These are phyloP conservation scores for Leptinotarsa lineolata DNA, from an alignment of 1,140 invertebrate genomes.

Conservation along the genomic window DNA sequence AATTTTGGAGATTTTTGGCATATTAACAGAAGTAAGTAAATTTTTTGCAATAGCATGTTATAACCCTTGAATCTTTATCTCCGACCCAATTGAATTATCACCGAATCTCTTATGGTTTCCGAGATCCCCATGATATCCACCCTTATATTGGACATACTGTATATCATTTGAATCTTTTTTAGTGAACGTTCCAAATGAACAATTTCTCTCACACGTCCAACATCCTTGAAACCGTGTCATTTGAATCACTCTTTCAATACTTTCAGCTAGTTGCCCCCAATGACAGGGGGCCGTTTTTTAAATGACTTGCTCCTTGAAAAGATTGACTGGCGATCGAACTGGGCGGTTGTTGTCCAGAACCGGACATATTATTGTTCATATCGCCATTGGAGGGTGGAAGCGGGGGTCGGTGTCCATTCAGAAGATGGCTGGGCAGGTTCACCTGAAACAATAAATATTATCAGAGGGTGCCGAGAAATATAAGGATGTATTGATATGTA, in stretches of 20 bases:
- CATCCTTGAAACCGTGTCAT: no score
- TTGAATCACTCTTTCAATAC: conserved; percentile 43
- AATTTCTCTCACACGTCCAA: no score
- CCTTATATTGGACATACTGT: not conserved
- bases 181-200: no score
- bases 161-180: not conserved
- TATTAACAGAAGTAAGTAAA: no score
- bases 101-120: no score
- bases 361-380: conserved; percentile 55
- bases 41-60: no score
- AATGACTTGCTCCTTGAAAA: conserved; percentile 48
- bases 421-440: conserved; percentile 51
- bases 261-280: conserved; percentile 56
- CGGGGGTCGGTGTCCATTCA: conserved; percentile 52
- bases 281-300: conserved; percentile 52
- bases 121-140: not conserved
- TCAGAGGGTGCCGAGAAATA: no score
- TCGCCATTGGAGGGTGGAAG: conserved; percentile 52
- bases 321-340: conserved; percentile 47
- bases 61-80: not conserved
- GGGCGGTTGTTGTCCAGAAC: conserved; percentile 47
- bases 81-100: not conserved
- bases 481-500: no score
- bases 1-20: no score
- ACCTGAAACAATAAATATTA: conserved; percentile 46